Base-by-base conservation (phyloP, 2,113 vertebrate genomes). In the Monopterus albus region DNA sequence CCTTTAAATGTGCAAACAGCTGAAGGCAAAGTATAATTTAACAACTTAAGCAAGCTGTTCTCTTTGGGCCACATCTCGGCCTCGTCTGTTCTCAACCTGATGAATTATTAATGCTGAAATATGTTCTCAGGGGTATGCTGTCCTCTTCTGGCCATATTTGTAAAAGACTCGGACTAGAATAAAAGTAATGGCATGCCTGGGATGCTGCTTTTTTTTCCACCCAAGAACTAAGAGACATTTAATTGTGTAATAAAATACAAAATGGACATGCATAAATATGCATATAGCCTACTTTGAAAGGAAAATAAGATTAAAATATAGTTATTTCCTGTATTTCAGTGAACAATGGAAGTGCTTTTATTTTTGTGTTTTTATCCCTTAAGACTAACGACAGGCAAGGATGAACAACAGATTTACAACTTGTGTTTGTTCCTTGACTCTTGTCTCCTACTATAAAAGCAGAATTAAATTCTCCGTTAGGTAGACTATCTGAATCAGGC, bases 1-100 rank as follows among this genome's bases (percentile, higher is more conserved):
- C 61, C 66, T 86, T 81, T 67, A 84, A 75, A 78, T 67, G 81
- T 75, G 78, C 50, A 81, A 78, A 81, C 35, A 42, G 61, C 59
- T 69, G 39, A 83, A 47, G 59, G 61, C 78, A 58, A 68, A 28
- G 31, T 49, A 51, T 83, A 73, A 61, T 74, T 78, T 59, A 71
- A 72, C 45, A 20, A 29, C 35, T 47, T 21, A 56, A 79, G 72
- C 43, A 74, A 47, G 39, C 61, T 36, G 38, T 21, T 49, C 36
- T 42, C 47, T 38, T 46, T n/a, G 28, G 10, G 20, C 10, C 11
- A 31, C 15, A 29, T 47, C 40, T 43, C 7, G 25, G 31, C 29
- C 29, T 4, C n/a, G 35, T 10, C 10, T 53, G 20, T 42, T 26
- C 45, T 39, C 42, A 65, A 38, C 59, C 72, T 43, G 18, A 47